Evolutionary conservation across 2,888 invertebrate species (phyloP), one percentile per base, ranked within the genome.

Genomic region (Pachliopta kotzebuea): DNA sequence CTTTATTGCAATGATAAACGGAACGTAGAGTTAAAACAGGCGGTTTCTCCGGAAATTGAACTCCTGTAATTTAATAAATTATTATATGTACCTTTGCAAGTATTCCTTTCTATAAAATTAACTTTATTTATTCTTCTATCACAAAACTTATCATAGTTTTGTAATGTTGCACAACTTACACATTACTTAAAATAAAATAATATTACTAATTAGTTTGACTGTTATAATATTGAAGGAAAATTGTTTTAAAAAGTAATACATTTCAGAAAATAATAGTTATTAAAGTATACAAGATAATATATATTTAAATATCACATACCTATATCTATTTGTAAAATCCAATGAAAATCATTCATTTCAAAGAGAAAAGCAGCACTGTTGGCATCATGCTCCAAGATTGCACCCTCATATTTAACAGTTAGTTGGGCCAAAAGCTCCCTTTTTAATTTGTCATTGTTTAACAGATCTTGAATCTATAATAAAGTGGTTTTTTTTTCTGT

Each of bases 261-360:
- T 45, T n/a, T n/a, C 11, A 45, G n/a, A 45, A 17, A 37, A 26
- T 26, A 37, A 45, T 45, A 45, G 6, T 45, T 45, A n/a, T 45
- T 45, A 18, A 45, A 18, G 4, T 11, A 18, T 18, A n/a, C 6
- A 6, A 18, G 45, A 2, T 14, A 18, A n/a, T n/a, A n/a, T 11
- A 7, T 0, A 45, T 6, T 6, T 45, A 45, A 45, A 45, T 45
- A n/a, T 74, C 37, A 20, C 79, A 76, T 77, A 93, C 93, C 92
- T 71, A 93, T 84, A 67, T 86, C 88, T 69, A 95, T 91, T 69
- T 92, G 90, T 29, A 95, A 82, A 57, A 95, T 87, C 86, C 94
- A 94, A 78, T 93, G 93, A 76, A 94, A 94, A 76, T 93, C 92
- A 73, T 93, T 92, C 80, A 93, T 91, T 80, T 94, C 93, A 79